These are phyloP conservation scores for Daktulosphaira vitifoliae DNA, from an alignment of 1,140 invertebrate species.

Conservation along the genomic window DNA sequence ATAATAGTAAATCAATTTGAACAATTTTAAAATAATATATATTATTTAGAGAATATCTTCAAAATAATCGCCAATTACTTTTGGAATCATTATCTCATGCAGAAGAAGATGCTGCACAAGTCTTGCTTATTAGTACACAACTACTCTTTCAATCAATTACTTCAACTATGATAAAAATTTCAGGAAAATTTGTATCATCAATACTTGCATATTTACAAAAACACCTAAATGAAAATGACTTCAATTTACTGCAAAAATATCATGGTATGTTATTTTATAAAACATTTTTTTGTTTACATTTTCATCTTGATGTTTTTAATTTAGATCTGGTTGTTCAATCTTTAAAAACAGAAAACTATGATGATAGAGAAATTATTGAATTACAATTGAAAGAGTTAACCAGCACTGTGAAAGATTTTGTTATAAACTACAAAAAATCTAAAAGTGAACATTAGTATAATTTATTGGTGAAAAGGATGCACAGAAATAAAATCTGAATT, in stretches of 20 bases:
- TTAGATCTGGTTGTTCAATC: constrained; percentile 56
- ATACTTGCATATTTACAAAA: constrained; percentile 64
- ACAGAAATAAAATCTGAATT: too few relatives aligned
- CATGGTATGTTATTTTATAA: constrained; percentile 55
- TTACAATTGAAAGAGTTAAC: constrained; percentile 44
- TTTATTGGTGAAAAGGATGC: too few relatives aligned
- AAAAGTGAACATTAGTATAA: neutral
- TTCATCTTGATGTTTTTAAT: constrained; percentile 33
- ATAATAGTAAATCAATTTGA: constrained; percentile 69
- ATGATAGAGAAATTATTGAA: constrained; percentile 43
- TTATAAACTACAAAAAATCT: constrained; percentile 46
- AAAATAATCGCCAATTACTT: constrained; percentile 27
- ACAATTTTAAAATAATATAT: neutral
- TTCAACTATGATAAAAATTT: constrained; percentile 76
- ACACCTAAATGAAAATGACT: constrained; percentile 56
- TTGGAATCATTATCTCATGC: constrained; percentile 58
- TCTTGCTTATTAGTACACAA: constrained; percentile 70
- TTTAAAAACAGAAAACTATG: constrained; percentile 47
- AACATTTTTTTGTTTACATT: too few relatives aligned
- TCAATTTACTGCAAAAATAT: constrained; percentile 55
- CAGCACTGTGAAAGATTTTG: constrained; percentile 48
- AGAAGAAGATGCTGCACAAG: constrained; percentile 66
- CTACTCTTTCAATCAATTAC: constrained; percentile 73
- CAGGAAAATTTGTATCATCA: constrained; percentile 78
- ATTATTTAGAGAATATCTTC: constrained; percentile 24